phyloP scores from a whole-genome alignment of 2,797 vertebrate genomes.

The Triplophysa bombifrons region DNA sequence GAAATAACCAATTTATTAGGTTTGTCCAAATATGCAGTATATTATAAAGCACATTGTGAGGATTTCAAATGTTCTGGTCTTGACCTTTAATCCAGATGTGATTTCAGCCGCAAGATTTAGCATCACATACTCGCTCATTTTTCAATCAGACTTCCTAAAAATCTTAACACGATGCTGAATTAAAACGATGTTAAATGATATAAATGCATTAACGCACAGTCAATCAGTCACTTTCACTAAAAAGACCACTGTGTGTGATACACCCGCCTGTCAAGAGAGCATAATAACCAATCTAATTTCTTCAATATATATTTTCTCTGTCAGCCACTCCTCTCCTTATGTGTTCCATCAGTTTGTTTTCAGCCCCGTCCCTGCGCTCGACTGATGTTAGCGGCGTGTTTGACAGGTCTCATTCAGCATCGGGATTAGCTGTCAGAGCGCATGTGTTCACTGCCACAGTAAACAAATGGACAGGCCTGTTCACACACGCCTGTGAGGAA shows the following conservation, averaged over 20 bases:
- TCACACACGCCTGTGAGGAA: conserved; percentile 25
- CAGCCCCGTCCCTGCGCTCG: conserved; percentile 7
- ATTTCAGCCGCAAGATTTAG: not conserved
- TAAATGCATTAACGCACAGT: too few species aligned
- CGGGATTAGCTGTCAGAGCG: conserved; percentile 58
- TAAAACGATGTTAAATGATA: too few species aligned
- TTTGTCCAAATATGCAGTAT: not conserved
- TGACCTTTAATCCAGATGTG: not conserved
- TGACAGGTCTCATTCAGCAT: conserved; percentile 51
- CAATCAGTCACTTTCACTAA: too few species aligned
- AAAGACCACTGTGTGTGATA: too few species aligned
- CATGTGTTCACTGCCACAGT: conserved; percentile 48
- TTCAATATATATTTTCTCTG: not conserved
- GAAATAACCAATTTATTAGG: not conserved
- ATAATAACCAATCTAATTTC: too few species aligned
- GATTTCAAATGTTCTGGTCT: not conserved
- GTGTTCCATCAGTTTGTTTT: conserved; percentile 17
- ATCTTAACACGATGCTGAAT: too few species aligned
- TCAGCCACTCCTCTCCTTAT: conserved; percentile 1
- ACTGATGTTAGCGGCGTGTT: conserved; percentile 35
- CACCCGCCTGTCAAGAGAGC: too few species aligned
- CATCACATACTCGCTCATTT: too few species aligned
- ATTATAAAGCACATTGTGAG: too few species aligned
- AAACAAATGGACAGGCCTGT: conserved; percentile 50
- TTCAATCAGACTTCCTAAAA: too few species aligned